phyloP scores from a whole-genome alignment of 2,888 invertebrate genomes.

The Polia nebulosa region DNA sequence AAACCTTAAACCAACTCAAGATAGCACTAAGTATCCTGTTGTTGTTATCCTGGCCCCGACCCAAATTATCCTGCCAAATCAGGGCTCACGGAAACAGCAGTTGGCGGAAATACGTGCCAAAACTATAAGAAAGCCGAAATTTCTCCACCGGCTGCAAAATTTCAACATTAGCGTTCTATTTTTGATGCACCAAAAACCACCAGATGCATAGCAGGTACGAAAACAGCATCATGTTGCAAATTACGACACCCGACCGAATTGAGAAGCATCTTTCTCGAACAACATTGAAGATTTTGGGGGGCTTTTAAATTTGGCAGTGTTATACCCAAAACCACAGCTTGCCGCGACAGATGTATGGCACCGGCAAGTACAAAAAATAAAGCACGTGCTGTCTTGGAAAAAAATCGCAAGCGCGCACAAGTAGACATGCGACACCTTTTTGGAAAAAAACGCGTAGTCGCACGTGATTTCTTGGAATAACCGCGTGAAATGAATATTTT shows the following conservation, averaged over 20 bases:
- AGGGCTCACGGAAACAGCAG: constrained; percentile 52
- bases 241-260: constrained; percentile 75
- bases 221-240: constrained; percentile 88
- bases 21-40: not conserved
- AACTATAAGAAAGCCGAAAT: constrained; percentile 60
- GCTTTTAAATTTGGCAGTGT: constrained; percentile 70
- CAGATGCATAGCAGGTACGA: constrained; percentile 89
- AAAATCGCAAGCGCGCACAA: constrained; percentile 90
- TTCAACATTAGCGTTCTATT: constrained; percentile 79
- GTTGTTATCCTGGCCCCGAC: constrained; percentile 27
- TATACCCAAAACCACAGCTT: constrained; percentile 86
- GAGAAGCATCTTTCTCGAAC: constrained; percentile 23
- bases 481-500: constrained; percentile 81
- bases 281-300: constrained; percentile 2
- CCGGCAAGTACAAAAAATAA: constrained; percentile 85
- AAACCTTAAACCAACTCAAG: not conserved
- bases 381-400: constrained; percentile 85
- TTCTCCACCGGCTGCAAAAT: constrained; percentile 68
- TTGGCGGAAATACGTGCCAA: constrained; percentile 70
- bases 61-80: constrained; percentile 46
- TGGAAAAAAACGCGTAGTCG: constrained; percentile 73
- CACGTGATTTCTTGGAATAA: constrained; percentile 82
- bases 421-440: constrained; percentile 83
- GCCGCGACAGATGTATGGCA: constrained; percentile 87
- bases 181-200: constrained; percentile 86